A percentile compares a stretch with the other conserved stretches of the same genome.
Evolutionary conservation across 2,113 vertebrate genomes (phyloP).

Genomic region (Coregonus clupeaformis): DNA sequence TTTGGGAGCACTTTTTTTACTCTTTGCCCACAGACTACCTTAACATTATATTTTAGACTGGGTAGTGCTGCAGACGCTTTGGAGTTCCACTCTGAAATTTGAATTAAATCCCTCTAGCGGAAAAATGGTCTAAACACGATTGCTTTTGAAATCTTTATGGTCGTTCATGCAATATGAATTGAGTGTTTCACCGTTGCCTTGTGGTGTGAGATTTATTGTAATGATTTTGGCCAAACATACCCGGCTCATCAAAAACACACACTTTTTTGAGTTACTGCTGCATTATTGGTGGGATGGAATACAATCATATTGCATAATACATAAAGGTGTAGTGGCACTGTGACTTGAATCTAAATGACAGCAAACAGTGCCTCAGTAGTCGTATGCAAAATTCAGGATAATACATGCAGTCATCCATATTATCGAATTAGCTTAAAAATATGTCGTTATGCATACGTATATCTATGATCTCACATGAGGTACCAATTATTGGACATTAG

Average conservation of each 20-base stretch:
- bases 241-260: neutral
- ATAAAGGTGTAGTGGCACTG: neutral
- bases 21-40: conserved; percentile 31
- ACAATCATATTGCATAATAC: conserved; percentile 9
- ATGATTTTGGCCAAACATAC: conserved; percentile 9
- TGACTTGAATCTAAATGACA: neutral
- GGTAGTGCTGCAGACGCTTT: conserved; percentile 25
- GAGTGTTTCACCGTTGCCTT: conserved; percentile 11
- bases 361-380: neutral
- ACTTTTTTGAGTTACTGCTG: neutral
- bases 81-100: conserved; percentile 1
- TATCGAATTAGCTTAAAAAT: neutral
- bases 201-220: conserved; percentile 16
- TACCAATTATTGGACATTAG: too few species aligned
- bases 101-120: conserved; percentile 22
- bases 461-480: neutral
- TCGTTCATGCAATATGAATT: neutral
- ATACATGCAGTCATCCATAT: neutral
- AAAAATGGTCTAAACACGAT: neutral
- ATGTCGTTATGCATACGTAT: neutral
- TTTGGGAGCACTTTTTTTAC: neutral
- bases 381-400: neutral
- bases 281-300: neutral
- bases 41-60: conserved; percentile 20
- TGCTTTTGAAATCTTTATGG: neutral